Evolutionary conservation across 2,888 invertebrate genomes (phyloP).

Genomic region (Conomelus anceps): DNA sequence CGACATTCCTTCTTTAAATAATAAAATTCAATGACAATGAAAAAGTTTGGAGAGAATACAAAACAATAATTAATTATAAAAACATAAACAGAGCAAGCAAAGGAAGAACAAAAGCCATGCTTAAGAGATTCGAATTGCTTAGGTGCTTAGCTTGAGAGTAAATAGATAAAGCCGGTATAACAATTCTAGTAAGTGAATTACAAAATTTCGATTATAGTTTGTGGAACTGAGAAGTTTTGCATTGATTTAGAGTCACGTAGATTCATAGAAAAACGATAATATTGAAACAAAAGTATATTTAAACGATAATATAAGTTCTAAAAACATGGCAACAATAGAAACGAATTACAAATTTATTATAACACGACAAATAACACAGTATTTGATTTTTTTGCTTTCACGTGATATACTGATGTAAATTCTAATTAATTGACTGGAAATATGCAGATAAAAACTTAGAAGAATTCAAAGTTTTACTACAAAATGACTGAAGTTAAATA

Average conservation of each 20-base stretch:
- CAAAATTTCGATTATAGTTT: not conserved
- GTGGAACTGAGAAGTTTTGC: not conserved
- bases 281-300: not conserved
- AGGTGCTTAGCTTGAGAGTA: not conserved
- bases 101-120: conserved; percentile 30
- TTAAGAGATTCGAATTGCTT: conserved; percentile 21
- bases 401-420: too few relatives aligned
- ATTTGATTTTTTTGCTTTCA: too few relatives aligned
- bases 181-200: not conserved
- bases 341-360: too few relatives aligned
- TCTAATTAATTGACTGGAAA: too few relatives aligned
- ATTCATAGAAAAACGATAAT: not conserved
- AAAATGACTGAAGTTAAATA: too few relatives aligned
- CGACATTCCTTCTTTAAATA: conserved; percentile 18
- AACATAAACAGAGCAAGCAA: conserved; percentile 35
- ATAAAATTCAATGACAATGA: not conserved
- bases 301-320: too few relatives aligned
- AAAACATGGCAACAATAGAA: not conserved
- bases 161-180: not conserved
- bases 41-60: not conserved
- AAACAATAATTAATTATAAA: not conserved
- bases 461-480: too few relatives aligned
- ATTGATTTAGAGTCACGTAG: not conserved
- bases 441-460: too few relatives aligned
- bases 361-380: too few relatives aligned